Evolutionary conservation across 2,797 vertebrate species (phyloP), one percentile per base, ranked within the genome.

Genomic region (Hybognathus amarus): DNA sequence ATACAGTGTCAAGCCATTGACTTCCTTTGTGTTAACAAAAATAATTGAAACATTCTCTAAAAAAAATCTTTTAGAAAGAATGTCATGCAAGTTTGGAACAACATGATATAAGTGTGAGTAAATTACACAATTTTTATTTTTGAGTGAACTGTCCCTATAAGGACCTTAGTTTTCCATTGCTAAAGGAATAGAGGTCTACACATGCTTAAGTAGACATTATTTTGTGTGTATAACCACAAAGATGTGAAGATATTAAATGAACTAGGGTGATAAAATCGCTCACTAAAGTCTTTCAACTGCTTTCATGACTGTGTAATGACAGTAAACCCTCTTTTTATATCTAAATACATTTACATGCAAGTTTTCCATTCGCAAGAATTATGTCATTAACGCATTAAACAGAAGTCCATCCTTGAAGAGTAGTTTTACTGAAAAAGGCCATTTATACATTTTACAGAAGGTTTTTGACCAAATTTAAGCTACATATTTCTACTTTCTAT

Each of bases 221-320:
- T 59, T 56, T 56, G 73, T 24, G n/a, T 56, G 52, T n/a, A 24
- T 54, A 24, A n/a, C 52, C 52, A 24, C 13, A 61, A 63, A 12
- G n/a, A 42, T 40, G 9, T 61, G 38, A 74, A 74, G 50, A 27
- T 61, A 77, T 61, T 77, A 20, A 9, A 77, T 30, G 36, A 42
- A 20, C 47, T 2, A 22, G 30, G n/a, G 47, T 15, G 30, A 36
- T 54, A 15, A 74, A 74, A 74, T 54, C 20, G 0, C 71, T 54
- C 22, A 7, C 5, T 76, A 17, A 24, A 17, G 74, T 54, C 20
- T 56, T 38, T 54, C 6, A 74, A 56, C 20, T 74, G 20, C 33
- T 54, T 12, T 56, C 12, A n/a, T 8, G 20, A 75, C 50, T 2
- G 13, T 56, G 4, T 24, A 38, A 74, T 54, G 11, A 30, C 45